Conservation (phyloP, 2,113 vertebrate genomes). For the Petrocephalus zakoni region DNA sequence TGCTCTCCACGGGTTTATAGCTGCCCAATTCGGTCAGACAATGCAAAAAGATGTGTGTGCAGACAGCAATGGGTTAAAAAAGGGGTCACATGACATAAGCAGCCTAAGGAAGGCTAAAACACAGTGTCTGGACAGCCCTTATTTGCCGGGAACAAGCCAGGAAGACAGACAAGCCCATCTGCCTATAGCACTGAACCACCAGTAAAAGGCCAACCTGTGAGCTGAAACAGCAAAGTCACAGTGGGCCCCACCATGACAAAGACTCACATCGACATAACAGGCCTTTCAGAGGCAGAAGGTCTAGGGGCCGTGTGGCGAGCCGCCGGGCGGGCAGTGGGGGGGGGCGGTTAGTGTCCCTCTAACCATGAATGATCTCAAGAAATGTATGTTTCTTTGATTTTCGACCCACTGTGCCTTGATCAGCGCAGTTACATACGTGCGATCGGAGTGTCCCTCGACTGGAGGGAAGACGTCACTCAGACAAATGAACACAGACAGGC, state of each 20-base stretch:
- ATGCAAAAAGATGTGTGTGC: background rate
- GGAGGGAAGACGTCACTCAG: background rate
- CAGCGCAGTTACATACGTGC: background rate
- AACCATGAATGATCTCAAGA: too few species aligned
- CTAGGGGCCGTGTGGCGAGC: slow-evolving; percentile 31
- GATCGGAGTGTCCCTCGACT: background rate
- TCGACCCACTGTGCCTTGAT: background rate
- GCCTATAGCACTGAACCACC: background rate
- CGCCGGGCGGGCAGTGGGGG: too few species aligned
- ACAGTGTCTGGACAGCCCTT: background rate
- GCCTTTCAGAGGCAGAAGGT: slow-evolving; percentile 43
- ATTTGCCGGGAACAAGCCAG: background rate
- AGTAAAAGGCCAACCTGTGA: background rate
- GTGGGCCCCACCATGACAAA: slow-evolving; percentile 13
- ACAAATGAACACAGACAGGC: background rate
- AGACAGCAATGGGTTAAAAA: background rate
- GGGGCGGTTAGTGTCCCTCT: too few species aligned
- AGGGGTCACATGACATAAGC: background rate
- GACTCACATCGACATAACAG: slow-evolving; percentile 9
- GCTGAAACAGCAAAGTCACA: background rate
- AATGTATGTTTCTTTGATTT: background rate
- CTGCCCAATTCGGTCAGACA: background rate
- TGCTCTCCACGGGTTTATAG: background rate
- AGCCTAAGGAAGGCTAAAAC: background rate
- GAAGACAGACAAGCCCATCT: background rate